phyloP scores from a whole-genome alignment of 2,888 invertebrate genomes.

The Therioaphis trifolii region DNA sequence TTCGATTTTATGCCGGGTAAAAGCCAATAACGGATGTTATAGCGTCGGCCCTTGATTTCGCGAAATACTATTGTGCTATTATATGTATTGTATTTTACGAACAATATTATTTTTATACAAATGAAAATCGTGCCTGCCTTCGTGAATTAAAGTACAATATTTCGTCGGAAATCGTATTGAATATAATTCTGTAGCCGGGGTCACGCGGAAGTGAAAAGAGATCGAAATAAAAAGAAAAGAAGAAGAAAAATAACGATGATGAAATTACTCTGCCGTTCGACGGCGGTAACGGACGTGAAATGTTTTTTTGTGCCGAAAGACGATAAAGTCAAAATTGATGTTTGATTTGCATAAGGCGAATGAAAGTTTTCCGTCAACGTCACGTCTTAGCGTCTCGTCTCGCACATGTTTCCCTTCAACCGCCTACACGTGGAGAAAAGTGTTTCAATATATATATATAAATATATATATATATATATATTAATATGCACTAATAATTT shows the following conservation, averaged over 20 bases:
- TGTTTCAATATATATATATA: constrained; percentile 42
- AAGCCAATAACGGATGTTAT: too few relatives aligned
- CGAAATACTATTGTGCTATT: too few relatives aligned
- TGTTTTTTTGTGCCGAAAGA: neutral
- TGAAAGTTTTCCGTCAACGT: constrained; percentile 38
- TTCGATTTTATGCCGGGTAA: too few relatives aligned
- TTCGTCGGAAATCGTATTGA: too few relatives aligned
- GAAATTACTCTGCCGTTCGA: neutral
- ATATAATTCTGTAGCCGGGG: neutral
- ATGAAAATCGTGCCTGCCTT: too few relatives aligned
- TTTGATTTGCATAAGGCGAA: constrained; percentile 42
- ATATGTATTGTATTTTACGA: too few relatives aligned
- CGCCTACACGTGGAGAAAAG: constrained; percentile 16
- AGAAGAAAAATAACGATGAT: neutral
- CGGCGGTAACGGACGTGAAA: neutral
- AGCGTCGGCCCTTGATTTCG: too few relatives aligned
- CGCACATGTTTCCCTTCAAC: neutral
- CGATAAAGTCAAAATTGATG: constrained; percentile 49
- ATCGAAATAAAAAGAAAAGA: neutral
- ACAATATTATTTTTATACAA: too few relatives aligned
- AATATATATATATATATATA: too few relatives aligned
- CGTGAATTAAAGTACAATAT: too few relatives aligned
- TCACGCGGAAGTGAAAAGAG: neutral
- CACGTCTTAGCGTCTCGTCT: neutral
- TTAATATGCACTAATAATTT: too few relatives aligned